Conservation (phyloP, 2,888 invertebrate species). For the Pyrgus malvae region DNA sequence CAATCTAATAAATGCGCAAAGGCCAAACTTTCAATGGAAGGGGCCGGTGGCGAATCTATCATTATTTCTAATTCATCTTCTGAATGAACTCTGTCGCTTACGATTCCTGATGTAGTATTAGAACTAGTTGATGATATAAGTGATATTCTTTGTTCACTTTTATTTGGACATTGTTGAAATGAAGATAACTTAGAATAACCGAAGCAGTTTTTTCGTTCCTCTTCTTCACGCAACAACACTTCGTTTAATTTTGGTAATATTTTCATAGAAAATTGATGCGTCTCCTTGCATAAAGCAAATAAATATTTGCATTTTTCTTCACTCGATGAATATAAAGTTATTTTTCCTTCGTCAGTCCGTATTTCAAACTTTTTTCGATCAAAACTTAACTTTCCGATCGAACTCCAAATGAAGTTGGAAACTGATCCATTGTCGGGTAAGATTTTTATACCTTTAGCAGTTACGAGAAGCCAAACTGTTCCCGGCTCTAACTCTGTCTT, state of each 20-base stretch:
- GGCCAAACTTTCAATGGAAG: slow-evolving; percentile 92
- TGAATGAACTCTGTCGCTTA: slow-evolving; percentile 96
- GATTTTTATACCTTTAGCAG: slow-evolving; percentile 95
- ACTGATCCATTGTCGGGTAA: slow-evolving; percentile 86
- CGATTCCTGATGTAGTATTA: slow-evolving; percentile 98
- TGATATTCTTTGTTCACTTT: slow-evolving; percentile 91
- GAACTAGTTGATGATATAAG: slow-evolving; percentile 96
- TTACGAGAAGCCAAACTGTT: slow-evolving; percentile 94
- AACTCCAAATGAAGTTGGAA: slow-evolving; percentile 96
- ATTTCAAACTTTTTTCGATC: slow-evolving; percentile 99
- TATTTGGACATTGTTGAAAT: slow-evolving; percentile 83
- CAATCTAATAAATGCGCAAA: slow-evolving; percentile 88
- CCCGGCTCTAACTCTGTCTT: slow-evolving; percentile 89
- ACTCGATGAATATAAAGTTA: slow-evolving; percentile 94
- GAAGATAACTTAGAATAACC: slow-evolving; percentile 86
- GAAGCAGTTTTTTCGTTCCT: slow-evolving; percentile 86
- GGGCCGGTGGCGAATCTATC: slow-evolving; percentile 92
- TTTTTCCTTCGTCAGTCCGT: slow-evolving; percentile 92
- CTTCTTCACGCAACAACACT: slow-evolving; percentile 91
- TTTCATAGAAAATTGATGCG: slow-evolving; percentile 97
- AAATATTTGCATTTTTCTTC: slow-evolving; percentile 97
- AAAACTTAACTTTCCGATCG: slow-evolving; percentile 96
- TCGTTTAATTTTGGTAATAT: slow-evolving; percentile 92
- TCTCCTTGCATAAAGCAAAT: slow-evolving; percentile 92
- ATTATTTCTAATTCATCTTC: slow-evolving; percentile 96